phyloP scores from a whole-genome alignment of 2,888 invertebrate species.

The Agrochola lychnidis region DNA sequence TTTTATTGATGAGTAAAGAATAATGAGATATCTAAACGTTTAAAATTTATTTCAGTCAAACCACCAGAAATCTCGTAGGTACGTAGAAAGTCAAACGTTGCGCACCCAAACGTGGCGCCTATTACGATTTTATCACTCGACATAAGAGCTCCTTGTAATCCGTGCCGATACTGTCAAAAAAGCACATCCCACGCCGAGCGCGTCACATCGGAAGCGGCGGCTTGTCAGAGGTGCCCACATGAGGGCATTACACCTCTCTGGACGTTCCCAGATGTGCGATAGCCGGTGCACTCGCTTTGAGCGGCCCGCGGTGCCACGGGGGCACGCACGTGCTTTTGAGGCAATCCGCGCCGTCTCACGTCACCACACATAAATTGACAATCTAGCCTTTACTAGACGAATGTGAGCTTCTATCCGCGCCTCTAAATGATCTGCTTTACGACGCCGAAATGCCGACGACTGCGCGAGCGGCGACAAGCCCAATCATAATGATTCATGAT shows the following conservation, averaged over 20 bases:
- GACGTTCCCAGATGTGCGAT: constrained; percentile 82
- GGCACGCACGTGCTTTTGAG: constrained; percentile 88
- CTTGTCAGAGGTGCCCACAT: constrained; percentile 87
- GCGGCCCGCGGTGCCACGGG: constrained; percentile 79
- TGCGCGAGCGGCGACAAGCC: constrained; percentile 40
- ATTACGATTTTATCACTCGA: constrained; percentile 71
- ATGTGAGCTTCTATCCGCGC: constrained; percentile 69
- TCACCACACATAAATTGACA: constrained; percentile 86
- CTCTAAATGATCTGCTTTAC: constrained; percentile 71
- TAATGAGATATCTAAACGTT: neutral
- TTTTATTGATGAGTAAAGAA: constrained; percentile 1
- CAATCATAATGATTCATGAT: constrained; percentile 52
- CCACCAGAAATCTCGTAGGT: constrained; percentile 4
- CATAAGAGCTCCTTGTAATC: constrained; percentile 79
- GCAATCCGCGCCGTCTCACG: constrained; percentile 82
- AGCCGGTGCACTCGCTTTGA: constrained; percentile 80
- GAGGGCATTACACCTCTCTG: constrained; percentile 86
- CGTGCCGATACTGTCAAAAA: constrained; percentile 82
- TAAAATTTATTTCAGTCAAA: neutral
- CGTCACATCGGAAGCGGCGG: constrained; percentile 83
- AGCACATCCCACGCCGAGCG: constrained; percentile 82
- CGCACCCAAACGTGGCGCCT: constrained; percentile 77
- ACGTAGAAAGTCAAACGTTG: constrained; percentile 31
- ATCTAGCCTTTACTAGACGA: constrained; percentile 79
- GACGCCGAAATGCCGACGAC: constrained; percentile 68